Percentiles rank a stretch among this genome's conserved stretches.
Evolutionary conservation across 1,140 invertebrate species (phyloP).

Genomic region (Venustaconcha ellipsiformis): DNA sequence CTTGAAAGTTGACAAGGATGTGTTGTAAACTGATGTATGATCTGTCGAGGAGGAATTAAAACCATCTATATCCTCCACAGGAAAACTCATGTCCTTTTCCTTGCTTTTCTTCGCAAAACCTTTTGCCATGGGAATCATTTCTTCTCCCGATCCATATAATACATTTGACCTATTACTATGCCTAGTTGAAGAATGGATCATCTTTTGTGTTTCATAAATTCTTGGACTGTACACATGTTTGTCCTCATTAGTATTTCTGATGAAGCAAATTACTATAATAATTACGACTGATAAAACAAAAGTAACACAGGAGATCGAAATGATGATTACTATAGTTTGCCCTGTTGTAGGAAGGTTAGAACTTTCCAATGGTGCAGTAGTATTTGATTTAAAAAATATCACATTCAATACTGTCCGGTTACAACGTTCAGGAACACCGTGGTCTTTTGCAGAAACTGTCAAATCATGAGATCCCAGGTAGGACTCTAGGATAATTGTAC

Average conservation of each 20-base stretch:
- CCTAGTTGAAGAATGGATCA: slow-evolving; percentile 33
- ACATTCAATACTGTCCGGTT: slow-evolving; percentile 13
- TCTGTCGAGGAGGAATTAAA: too few relatives aligned
- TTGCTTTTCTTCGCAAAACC: slow-evolving; percentile 14
- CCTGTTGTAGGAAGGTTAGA: slow-evolving; percentile 19
- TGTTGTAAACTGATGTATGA: too few relatives aligned
- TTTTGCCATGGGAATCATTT: slow-evolving; percentile 33
- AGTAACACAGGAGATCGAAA: slow-evolving; percentile 55
- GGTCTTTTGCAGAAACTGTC: slow-evolving; percentile 47
- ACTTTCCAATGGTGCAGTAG: neutral
- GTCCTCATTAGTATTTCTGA: slow-evolving; percentile 51
- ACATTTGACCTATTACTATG: slow-evolving; percentile 40
- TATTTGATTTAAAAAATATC: slow-evolving; percentile 6
- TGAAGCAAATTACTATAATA: slow-evolving; percentile 58
- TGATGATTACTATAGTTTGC: slow-evolving; percentile 58
- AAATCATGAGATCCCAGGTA: slow-evolving; percentile 46
- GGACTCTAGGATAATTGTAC: slow-evolving; percentile 31
- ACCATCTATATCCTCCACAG: slow-evolving; percentile 27
- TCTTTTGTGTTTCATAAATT: slow-evolving; percentile 52
- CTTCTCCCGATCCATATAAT: slow-evolving; percentile 36
- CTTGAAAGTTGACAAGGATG: too few relatives aligned
- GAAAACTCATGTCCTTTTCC: slow-evolving; percentile 51
- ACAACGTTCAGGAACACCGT: slow-evolving; percentile 34
- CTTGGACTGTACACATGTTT: slow-evolving; percentile 43
- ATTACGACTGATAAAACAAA: slow-evolving; percentile 53